phyloP scores from a whole-genome alignment of 1,140 invertebrate genomes.

The Scaptomyza graminum region DNA sequence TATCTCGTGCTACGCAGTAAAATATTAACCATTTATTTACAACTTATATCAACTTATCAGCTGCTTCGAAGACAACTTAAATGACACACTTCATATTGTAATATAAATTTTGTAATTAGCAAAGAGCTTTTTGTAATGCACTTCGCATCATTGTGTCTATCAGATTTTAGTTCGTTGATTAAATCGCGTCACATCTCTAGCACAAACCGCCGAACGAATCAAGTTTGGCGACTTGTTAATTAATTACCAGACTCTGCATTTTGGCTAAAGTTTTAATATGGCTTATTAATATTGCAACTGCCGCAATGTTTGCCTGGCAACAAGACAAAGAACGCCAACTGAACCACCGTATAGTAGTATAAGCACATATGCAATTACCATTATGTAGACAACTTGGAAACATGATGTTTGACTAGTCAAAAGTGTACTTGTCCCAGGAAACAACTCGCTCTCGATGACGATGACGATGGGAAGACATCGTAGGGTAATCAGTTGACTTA shows the following conservation, averaged over 20 bases:
- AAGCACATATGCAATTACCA: conserved; percentile 23
- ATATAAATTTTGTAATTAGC: not conserved
- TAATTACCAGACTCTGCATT: conserved; percentile 21
- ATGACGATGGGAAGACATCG: not conserved
- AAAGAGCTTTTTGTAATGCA: not conserved
- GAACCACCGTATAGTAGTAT: conserved; percentile 1
- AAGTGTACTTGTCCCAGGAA: not conserved
- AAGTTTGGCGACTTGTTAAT: conserved; percentile 25
- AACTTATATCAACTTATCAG: not conserved
- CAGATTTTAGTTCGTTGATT: not conserved
- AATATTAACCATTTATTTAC: too few species aligned
- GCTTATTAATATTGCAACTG: conserved; percentile 43
- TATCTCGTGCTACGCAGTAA: too few species aligned
- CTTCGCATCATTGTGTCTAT: not conserved
- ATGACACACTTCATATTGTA: not conserved
- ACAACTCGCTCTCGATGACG: not conserved
- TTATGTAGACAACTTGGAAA: conserved; percentile 27
- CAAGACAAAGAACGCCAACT: not conserved
- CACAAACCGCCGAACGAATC: not conserved
- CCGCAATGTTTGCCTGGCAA: conserved; percentile 31
- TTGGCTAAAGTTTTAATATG: conserved; percentile 31
- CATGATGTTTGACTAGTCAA: conserved; percentile 1
- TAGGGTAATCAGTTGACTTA: conserved; percentile 7
- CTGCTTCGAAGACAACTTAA: not conserved
- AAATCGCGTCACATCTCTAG: not conserved